These are phyloP conservation scores for Nesoenas mayeri DNA, from an alignment of 2,113 vertebrate species.

Conservation along the genomic window DNA sequence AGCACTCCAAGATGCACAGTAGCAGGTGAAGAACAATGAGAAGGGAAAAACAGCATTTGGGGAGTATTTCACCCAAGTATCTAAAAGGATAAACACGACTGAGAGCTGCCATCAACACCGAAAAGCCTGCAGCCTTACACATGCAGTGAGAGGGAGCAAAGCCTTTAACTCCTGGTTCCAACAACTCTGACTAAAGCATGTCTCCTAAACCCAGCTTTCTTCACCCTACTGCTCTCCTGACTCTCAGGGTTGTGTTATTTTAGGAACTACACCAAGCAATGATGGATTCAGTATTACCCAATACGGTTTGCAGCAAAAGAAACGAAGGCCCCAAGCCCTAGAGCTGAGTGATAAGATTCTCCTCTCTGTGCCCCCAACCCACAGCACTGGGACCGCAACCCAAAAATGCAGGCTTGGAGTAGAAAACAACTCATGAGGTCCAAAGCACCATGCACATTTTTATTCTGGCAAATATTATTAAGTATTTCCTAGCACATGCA, in stretches of 20 bases:
- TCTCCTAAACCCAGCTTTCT: neutral
- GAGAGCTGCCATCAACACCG: neutral
- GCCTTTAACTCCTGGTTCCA: neutral
- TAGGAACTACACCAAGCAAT: neutral
- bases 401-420: neutral
- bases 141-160: neutral
- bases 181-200: neutral
- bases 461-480: neutral
- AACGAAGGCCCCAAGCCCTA: neutral
- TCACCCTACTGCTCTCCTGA: neutral
- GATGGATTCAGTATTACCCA: neutral
- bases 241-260: neutral
- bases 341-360: neutral
- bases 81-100: neutral
- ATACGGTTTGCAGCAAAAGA: neutral
- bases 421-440: neutral
- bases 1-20: neutral
- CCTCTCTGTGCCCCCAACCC: neutral
- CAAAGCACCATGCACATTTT: neutral
- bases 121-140: neutral
- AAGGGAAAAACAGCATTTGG: neutral
- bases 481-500: neutral
- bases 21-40: accelerated
- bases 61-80: neutral
- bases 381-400: neutral